phyloP scores from a whole-genome alignment of 92 coral and sea anemone species.

The Metridium senile region DNA sequence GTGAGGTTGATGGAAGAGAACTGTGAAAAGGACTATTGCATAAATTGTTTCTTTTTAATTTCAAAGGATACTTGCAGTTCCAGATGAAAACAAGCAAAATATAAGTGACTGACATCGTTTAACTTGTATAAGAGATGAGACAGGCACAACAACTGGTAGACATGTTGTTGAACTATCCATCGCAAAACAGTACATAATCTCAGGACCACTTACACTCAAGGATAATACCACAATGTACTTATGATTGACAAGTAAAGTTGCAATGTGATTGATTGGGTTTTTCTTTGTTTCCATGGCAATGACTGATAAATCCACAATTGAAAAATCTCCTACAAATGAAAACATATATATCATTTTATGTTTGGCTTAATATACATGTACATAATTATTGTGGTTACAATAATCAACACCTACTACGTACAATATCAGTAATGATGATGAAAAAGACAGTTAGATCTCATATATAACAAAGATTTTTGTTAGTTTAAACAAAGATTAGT shows the following conservation, averaged over 20 bases:
- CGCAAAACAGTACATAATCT: slow-evolving; percentile 63
- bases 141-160: slow-evolving; percentile 58
- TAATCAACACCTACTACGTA: too few relatives aligned
- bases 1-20: too few relatives aligned
- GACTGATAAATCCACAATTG: slow-evolving; percentile 30
- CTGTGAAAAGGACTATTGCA: too few relatives aligned
- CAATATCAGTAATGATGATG: too few relatives aligned
- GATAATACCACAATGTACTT: slow-evolving; percentile 39
- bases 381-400: too few relatives aligned
- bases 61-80: slow-evolving; percentile 77
- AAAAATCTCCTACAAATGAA: slow-evolving; percentile 16
- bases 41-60: slow-evolving; percentile 8
- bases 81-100: slow-evolving; percentile 68
- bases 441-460: too few relatives aligned
- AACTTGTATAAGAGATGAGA: slow-evolving; percentile 45
- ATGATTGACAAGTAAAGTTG: slow-evolving; percentile 56
- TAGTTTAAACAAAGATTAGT: too few relatives aligned
- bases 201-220: slow-evolving; percentile 33
- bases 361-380: too few relatives aligned
- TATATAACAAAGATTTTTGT: too few relatives aligned
- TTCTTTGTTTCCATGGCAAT: slow-evolving; percentile 46
- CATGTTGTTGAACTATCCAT: slow-evolving; percentile 34
- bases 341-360: too few relatives aligned
- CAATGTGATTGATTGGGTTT: slow-evolving; percentile 34
- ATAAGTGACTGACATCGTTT: slow-evolving; percentile 37